Evolutionary conservation across 2,113 vertebrate genomes (phyloP), one percentile per base, ranked within the genome.

Genomic region (Toxostoma redivivum): DNA sequence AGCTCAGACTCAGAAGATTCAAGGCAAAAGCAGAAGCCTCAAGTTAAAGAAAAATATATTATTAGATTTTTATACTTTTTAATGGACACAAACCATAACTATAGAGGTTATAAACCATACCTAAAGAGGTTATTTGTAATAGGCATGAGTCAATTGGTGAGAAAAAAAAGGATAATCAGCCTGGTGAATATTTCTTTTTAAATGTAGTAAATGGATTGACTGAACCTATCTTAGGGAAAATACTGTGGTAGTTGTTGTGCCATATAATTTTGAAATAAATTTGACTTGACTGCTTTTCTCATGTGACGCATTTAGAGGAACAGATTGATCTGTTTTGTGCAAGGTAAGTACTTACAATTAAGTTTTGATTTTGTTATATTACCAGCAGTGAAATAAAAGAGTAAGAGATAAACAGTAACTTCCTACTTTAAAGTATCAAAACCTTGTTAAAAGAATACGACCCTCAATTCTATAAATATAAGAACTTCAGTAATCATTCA

Each of bases 301-400:
- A 61, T 93, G 93, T 98, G 96, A 95, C 81, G 95, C 54, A 90
- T 94, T 88, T 97, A 98, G 97, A 97, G 92, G 88, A 98, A 89
- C 57, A 92, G 90, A 98, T 97, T 97, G 97, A 98, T 98, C 93
- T 97, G 88, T 97, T 98, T 98, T 97, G 90, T 93, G 89, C 66
- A 84, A 94, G 54, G 51, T 90, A 97, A 97, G 77, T 97, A 95
- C 80, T 97, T 97, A 81, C 58, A 96, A 97, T 96, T 96, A 96
- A 92, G 74, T 92, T 97, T 97, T 93, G 90, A 95, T 97, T 97
- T 92, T 98, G 86, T 95, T 96, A 93, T 92, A 70, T 86, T 97
- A 67, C 67, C 67, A 96, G 67, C 58, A 96, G 90, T 73, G 28
- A 96, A 96, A 95, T 73, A 84, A 92, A 85, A 25, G 45, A 25